These are phyloP conservation scores for Urocynchramus pylzowi DNA, from an alignment of 2,113 vertebrate genomes.

Conservation along the genomic window DNA sequence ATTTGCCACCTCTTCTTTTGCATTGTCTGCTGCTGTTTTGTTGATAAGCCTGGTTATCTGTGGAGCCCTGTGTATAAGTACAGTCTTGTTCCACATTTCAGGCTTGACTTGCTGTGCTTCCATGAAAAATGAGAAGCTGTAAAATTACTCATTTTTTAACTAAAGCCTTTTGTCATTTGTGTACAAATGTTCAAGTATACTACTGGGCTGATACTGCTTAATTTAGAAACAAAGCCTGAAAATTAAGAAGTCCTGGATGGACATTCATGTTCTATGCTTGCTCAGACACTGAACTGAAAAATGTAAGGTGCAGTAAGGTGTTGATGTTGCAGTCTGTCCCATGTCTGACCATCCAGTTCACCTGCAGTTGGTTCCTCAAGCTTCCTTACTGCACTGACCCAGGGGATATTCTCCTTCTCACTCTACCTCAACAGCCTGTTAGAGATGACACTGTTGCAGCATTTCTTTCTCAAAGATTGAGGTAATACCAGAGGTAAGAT, in stretches of 20 bases:
- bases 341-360: not conserved
- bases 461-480: not conserved
- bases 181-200: not conserved
- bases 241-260: not conserved
- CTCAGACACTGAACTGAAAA: not conserved
- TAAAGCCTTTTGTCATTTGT: not conserved
- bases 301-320: not conserved
- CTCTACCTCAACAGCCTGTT: not conserved
- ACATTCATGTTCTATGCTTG: fast-evolving
- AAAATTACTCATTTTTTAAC: not conserved
- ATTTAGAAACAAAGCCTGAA: not conserved
- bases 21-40: not conserved
- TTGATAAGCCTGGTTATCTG: not conserved
- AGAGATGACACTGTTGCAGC: not conserved
- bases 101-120: not conserved
- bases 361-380: not conserved
- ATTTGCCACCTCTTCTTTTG: not conserved
- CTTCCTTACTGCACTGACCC: not conserved
- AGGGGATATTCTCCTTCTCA: not conserved
- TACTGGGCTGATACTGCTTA: not conserved
- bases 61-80: not conserved
- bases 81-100: not conserved
- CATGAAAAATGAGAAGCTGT: not conserved
- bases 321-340: not conserved
- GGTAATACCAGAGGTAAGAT: not conserved